Evolutionary conservation across 2,888 invertebrate species (phyloP).

Genomic region (Parnassius orleans): DNA sequence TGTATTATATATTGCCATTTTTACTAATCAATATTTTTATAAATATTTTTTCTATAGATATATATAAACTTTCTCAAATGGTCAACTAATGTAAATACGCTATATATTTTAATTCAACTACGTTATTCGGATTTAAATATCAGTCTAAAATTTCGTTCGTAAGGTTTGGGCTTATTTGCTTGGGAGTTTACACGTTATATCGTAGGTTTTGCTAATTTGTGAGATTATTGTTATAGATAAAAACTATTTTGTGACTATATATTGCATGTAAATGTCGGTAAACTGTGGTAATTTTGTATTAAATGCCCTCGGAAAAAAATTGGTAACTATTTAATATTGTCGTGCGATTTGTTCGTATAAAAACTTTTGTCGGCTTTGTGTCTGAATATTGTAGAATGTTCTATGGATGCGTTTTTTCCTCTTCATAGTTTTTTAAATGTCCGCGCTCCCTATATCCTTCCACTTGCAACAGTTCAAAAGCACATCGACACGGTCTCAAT

Average conservation of each 20-base stretch:
- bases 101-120: slow-evolving; percentile 60
- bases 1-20: slow-evolving; percentile 53
- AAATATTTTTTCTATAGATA: slow-evolving; percentile 39
- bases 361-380: slow-evolving; percentile 46
- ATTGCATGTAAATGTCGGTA: slow-evolving; percentile 61
- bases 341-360: slow-evolving; percentile 50
- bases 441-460: slow-evolving; percentile 32
- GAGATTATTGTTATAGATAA: slow-evolving; percentile 49
- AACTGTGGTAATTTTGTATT: slow-evolving; percentile 50
- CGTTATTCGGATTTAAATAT: slow-evolving; percentile 73
- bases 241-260: slow-evolving; percentile 67
- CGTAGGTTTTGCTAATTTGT: slow-evolving; percentile 53
- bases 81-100: slow-evolving; percentile 81
- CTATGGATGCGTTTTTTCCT: slow-evolving; percentile 64
- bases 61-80: slow-evolving; percentile 78
- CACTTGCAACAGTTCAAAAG: slow-evolving; percentile 36
- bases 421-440: slow-evolving; percentile 70
- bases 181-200: slow-evolving; percentile 53
- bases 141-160: slow-evolving; percentile 80
- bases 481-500: slow-evolving; percentile 25
- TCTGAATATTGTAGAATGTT: slow-evolving; percentile 33
- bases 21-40: slow-evolving; percentile 51
- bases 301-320: slow-evolving; percentile 43
- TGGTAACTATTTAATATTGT: slow-evolving; percentile 54
- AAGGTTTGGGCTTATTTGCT: slow-evolving; percentile 73